phyloP scores from a whole-genome alignment of 2,888 invertebrate genomes.

The Rhagonycha lutea region DNA sequence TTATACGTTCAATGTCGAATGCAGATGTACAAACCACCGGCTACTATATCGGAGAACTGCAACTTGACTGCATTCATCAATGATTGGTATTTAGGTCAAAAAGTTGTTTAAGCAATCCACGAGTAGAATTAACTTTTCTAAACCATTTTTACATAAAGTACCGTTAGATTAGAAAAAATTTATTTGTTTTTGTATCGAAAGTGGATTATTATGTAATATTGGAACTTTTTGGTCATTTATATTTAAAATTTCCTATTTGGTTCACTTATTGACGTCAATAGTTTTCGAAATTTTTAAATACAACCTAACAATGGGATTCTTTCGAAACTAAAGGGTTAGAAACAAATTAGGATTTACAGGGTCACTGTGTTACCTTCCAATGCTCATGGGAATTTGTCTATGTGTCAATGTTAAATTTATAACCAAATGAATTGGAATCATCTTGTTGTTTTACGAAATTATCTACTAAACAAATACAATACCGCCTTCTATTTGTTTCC shows the following conservation, averaged over 20 bases:
- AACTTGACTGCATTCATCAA: neutral
- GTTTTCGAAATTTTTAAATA: neutral
- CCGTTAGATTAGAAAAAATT: too few species aligned
- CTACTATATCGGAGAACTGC: neutral
- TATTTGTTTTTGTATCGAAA: neutral
- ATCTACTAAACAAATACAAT: neutral
- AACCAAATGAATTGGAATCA: neutral
- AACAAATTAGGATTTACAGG: neutral
- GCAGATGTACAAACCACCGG: constrained; percentile 65
- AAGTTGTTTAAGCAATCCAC: neutral
- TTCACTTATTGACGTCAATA: neutral
- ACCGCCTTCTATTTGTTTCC: neutral
- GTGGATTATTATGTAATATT: neutral
- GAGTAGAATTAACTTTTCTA: neutral
- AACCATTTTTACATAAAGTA: neutral
- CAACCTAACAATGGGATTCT: too few species aligned
- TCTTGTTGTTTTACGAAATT: neutral
- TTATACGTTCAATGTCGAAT: neutral
- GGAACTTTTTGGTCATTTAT: too few species aligned
- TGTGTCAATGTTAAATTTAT: neutral
- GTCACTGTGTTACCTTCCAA: neutral
- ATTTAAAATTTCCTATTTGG: neutral
- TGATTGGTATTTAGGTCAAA: neutral
- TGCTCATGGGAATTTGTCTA: neutral
- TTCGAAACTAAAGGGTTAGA: neutral